phyloP scores from a whole-genome alignment of 1,140 invertebrate genomes.

The Sinella curviseta region DNA sequence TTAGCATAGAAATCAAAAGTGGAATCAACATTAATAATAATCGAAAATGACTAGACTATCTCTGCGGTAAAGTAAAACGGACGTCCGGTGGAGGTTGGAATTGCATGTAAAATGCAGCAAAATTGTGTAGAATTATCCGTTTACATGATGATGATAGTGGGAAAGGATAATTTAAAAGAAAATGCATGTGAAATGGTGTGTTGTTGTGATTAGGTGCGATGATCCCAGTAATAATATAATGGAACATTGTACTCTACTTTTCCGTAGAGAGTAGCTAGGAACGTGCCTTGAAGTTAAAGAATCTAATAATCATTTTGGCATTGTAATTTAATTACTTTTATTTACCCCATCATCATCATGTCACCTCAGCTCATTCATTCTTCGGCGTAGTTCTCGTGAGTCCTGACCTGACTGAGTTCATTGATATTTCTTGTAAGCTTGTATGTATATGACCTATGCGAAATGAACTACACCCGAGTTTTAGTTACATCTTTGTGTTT shows the following conservation, averaged over 20 bases:
- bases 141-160: too few relatives aligned
- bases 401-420: too few relatives aligned
- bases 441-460: too few relatives aligned
- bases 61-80: background rate
- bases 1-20: slow-evolving; percentile 9
- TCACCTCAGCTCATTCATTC: background rate
- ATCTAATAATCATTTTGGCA: background rate
- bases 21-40: background rate
- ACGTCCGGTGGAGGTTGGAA: background rate
- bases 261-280: background rate
- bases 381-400: background rate
- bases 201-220: too few relatives aligned
- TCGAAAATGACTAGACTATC: background rate
- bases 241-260: background rate
- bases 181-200: too few relatives aligned
- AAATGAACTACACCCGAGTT: background rate
- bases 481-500: background rate
- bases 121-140: too few relatives aligned
- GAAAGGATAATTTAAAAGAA: too few relatives aligned
- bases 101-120: background rate
- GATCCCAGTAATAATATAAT: too few relatives aligned
- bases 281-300: background rate
- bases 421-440: too few relatives aligned
- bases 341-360: too few relatives aligned
- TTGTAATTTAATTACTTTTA: background rate